Percentiles rank a stretch among this genome's conserved stretches.
Conservation (phyloP, 2,113 vertebrate species). For the Chloroceryle aenea region DNA sequence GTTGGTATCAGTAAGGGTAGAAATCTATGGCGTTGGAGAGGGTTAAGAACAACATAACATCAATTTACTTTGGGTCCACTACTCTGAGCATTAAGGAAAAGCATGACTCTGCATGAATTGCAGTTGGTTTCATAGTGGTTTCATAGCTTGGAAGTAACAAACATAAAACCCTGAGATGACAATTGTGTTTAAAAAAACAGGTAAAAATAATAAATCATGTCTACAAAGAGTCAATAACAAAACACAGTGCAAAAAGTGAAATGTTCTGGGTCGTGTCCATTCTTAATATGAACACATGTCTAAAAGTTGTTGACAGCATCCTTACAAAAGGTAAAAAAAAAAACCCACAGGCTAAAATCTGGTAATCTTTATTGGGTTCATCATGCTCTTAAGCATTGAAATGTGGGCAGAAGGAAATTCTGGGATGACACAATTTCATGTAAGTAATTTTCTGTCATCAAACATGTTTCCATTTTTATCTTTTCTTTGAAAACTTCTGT, state of each 20-base stretch:
- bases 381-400: not conserved
- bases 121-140: not conserved
- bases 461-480: not conserved
- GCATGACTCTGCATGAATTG: not conserved
- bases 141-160: not conserved
- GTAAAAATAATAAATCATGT: not conserved
- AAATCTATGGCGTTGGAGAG: not conserved
- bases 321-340: not conserved
- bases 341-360: too few species aligned
- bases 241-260: not conserved
- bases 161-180: not conserved
- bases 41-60: not conserved
- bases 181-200: not conserved
- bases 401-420: not conserved
- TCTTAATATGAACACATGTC: not conserved
- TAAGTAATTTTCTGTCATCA: not conserved
- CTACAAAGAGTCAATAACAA: not conserved
- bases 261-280: not conserved
- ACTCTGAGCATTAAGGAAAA: not conserved
- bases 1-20: not conserved
- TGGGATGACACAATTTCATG: not conserved
- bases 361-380: not conserved
- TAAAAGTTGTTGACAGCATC: not conserved
- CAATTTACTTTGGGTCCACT: not conserved
- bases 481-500: not conserved